Evolutionary conservation across 2,888 invertebrate genomes (phyloP).

Genomic region (Synanthedon tipuliformis): DNA sequence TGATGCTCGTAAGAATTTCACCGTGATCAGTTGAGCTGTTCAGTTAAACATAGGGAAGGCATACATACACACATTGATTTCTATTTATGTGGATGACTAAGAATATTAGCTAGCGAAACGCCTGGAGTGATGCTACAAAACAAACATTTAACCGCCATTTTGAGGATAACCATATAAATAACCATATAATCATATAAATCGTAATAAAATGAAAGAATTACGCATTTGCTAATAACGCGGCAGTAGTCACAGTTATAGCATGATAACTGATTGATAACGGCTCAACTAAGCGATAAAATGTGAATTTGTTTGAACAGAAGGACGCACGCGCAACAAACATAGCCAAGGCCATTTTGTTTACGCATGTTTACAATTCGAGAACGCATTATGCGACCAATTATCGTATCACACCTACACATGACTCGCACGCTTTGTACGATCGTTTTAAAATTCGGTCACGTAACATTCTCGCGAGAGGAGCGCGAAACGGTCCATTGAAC

Average conservation of each 20-base stretch:
- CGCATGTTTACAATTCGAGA: conserved; percentile 42
- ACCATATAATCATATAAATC: too few relatives aligned
- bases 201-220: too few relatives aligned
- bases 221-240: not conserved
- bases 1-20: too few relatives aligned
- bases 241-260: not conserved
- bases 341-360: conserved; percentile 63
- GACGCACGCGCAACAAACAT: conserved; percentile 15
- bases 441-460: conserved; percentile 31
- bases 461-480: conserved; percentile 37
- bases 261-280: conserved; percentile 1
- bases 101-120: too few relatives aligned
- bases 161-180: too few relatives aligned
- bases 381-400: conserved; percentile 32
- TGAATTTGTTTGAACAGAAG: conserved; percentile 39
- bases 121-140: too few relatives aligned
- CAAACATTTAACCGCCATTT: too few relatives aligned
- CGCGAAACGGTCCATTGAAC: conserved; percentile 62
- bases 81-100: too few relatives aligned
- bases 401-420: conserved; percentile 14
- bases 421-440: conserved; percentile 11
- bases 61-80: too few relatives aligned
- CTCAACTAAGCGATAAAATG: conserved; percentile 10
- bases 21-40: too few relatives aligned
- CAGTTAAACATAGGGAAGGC: too few relatives aligned